A percentile compares a stretch with the other conserved stretches of the same genome.
phyloP scores from a whole-genome alignment of 2,797 vertebrate genomes.

The Schizopygopsis pylzovi region DNA sequence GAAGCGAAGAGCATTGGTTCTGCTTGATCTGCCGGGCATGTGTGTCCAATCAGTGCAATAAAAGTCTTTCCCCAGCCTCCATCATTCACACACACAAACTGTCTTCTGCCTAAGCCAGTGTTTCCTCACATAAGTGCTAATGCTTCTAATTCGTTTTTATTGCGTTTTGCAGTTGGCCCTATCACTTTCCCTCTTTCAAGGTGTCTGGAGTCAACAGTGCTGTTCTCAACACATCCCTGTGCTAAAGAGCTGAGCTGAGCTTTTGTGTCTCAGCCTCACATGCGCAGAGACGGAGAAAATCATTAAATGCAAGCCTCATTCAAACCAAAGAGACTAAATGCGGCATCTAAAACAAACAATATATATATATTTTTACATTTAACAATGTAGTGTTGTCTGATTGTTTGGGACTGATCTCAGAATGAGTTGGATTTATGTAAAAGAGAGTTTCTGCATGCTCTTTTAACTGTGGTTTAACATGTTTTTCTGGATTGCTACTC shows the following conservation, averaged over 20 bases:
- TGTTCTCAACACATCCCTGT: neutral
- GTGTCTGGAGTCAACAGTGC: conserved; percentile 65
- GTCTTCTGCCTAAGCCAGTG: conserved; percentile 54
- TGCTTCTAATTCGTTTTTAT: conserved; percentile 79
- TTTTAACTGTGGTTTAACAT: neutral
- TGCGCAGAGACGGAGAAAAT: neutral
- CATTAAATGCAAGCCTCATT: neutral
- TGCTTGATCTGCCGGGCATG: conserved; percentile 74
- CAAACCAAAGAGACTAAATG: neutral
- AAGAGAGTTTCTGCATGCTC: neutral
- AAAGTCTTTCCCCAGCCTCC: conserved; percentile 72
- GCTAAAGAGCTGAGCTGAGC: conserved; percentile 42
- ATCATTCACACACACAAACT: conserved; percentile 67
- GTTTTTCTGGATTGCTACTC: neutral
- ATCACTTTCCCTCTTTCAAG: conserved; percentile 67
- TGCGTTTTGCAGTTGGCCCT: conserved; percentile 74
- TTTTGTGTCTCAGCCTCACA: conserved; percentile 60
- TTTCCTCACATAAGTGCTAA: conserved; percentile 78
- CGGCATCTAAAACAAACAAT: neutral
- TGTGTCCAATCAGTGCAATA: conserved; percentile 80
- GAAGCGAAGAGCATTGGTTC: conserved; percentile 81
- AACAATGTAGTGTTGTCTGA: neutral
- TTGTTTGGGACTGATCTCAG: neutral
- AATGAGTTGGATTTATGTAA: neutral
- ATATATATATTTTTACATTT: neutral